Percentiles rank a stretch among this genome's conserved stretches.
Conservation (phyloP, 2,113 vertebrate genomes). For the Perccottus glenii region DNA sequence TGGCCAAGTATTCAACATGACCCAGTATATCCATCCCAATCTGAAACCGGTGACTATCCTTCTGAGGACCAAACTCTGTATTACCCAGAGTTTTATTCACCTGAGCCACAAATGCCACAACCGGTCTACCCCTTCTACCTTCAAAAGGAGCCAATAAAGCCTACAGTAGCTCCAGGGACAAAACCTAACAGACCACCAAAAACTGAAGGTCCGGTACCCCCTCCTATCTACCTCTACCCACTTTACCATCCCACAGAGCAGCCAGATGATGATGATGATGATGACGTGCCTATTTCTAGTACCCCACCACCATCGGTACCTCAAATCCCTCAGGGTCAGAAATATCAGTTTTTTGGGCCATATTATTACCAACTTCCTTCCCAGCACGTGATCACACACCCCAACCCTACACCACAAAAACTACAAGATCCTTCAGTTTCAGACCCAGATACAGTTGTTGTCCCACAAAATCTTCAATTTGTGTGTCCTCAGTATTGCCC, state of each 20-base stretch:
- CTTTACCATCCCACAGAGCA: not conserved
- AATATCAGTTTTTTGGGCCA: not conserved
- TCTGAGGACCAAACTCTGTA: not conserved
- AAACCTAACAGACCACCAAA: not conserved
- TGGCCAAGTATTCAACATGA: not conserved
- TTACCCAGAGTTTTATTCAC: not conserved
- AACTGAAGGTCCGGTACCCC: not conserved
- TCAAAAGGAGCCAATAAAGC: not conserved
- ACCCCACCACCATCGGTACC: not conserved
- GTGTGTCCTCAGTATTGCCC: conserved; percentile 50
- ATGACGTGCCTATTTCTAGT: not conserved
- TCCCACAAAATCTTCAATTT: not conserved
- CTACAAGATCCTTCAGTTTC: not conserved
- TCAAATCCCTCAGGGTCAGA: not conserved
- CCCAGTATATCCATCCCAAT: not conserved
- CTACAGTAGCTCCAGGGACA: conserved; percentile 7
- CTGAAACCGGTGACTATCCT: not conserved
- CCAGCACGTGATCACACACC: not conserved
- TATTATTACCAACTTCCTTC: not conserved
- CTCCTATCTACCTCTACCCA: not conserved
- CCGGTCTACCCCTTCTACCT: not conserved
- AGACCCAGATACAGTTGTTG: not conserved
- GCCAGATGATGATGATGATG: not conserved
- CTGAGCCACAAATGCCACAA: not conserved
- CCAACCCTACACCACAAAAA: not conserved